These are phyloP conservation scores for Natrix natrix DNA, from an alignment of 2,797 vertebrate genomes.

Conservation along the genomic window DNA sequence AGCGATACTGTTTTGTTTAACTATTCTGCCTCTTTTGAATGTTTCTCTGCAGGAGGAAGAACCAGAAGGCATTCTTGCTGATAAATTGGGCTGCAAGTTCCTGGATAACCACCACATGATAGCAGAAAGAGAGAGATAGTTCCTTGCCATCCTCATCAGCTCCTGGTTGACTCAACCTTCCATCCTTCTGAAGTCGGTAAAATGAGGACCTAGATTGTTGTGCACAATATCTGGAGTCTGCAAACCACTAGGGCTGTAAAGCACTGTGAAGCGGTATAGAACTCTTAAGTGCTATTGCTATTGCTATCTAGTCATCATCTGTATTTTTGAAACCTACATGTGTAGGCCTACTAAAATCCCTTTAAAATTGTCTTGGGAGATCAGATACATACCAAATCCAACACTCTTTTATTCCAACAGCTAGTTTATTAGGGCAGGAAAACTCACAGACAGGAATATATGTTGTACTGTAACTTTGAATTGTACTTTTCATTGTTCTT, in stretches of 20 bases:
- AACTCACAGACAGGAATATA: neutral
- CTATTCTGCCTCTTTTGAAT: neutral
- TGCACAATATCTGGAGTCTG: neutral
- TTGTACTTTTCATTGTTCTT: neutral
- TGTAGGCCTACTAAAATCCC: neutral
- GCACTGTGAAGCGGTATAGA: neutral
- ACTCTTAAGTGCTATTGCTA: neutral
- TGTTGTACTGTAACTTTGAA: neutral
- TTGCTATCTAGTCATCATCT: neutral
- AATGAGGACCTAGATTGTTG: neutral
- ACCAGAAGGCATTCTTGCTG: neutral
- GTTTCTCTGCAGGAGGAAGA: neutral
- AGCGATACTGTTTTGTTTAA: neutral
- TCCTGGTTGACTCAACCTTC: neutral
- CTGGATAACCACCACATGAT: neutral
- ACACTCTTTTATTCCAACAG: neutral
- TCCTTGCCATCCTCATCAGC: neutral
- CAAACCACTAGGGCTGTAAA: neutral
- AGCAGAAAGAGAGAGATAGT: neutral
- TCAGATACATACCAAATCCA: neutral
- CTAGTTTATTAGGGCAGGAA: neutral
- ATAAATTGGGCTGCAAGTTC: neutral
- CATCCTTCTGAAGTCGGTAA: neutral
- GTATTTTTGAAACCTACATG: neutral
- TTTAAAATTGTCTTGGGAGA: neutral